A percentile compares a stretch with the other conserved stretches of the same genome.
Evolutionary conservation across 2,113 vertebrate genomes (phyloP).

Genomic region (Menura novaehollandiae): DNA sequence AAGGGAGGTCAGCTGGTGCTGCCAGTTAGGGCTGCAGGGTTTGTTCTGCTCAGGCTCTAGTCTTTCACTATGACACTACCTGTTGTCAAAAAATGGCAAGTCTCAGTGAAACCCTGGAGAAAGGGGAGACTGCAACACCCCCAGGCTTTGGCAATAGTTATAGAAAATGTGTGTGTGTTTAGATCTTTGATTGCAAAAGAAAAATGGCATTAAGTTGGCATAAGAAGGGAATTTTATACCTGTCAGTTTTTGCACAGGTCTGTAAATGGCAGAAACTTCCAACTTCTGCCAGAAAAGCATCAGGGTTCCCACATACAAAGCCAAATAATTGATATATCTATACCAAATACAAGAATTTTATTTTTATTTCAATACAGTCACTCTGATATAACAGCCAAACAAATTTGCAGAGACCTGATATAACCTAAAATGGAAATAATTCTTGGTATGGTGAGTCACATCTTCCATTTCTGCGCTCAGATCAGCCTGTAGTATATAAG

Average conservation of each 20-base stretch:
- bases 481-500: neutral
- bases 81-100: neutral
- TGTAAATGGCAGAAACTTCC: constrained; percentile 35
- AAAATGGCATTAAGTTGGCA: constrained; percentile 49
- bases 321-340: neutral
- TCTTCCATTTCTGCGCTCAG: neutral
- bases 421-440: neutral
- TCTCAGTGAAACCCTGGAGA: neutral
- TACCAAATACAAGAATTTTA: neutral
- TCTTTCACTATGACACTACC: neutral
- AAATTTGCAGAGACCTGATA: neutral
- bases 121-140: neutral
- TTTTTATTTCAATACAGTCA: constrained; percentile 11
- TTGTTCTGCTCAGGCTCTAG: neutral
- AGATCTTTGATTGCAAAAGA: constrained; percentile 37
- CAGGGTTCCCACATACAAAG: neutral
- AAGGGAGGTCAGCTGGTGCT: neutral
- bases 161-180: neutral
- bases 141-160: constrained; percentile 37
- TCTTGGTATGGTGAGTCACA: neutral
- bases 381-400: neutral
- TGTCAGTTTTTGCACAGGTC: constrained; percentile 21
- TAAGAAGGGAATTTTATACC: constrained; percentile 6
- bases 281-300: constrained; percentile 45
- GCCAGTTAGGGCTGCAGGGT: constrained; percentile 14